Evolutionary conservation across 2,797 vertebrate species (phyloP).

Genomic region (Pantherophis alleghaniensis): DNA sequence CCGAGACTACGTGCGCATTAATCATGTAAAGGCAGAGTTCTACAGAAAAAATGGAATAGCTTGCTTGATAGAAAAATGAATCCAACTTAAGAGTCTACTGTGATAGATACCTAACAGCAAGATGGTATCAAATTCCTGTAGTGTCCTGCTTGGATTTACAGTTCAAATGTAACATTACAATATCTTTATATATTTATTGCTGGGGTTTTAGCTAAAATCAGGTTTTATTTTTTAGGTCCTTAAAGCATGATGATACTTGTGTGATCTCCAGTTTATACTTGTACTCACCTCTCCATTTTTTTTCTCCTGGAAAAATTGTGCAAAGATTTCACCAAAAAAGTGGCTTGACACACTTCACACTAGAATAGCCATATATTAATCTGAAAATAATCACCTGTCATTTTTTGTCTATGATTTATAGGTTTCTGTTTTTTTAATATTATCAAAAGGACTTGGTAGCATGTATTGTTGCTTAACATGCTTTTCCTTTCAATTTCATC

Average conservation of each 20-base stretch:
- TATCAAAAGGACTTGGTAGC: background rate
- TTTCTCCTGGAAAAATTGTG: background rate
- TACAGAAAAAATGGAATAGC: conserved; percentile 78
- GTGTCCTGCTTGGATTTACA: background rate
- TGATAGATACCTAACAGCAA: background rate
- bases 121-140: background rate
- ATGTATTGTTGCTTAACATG: background rate
- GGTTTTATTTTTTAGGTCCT: background rate
- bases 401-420: background rate
- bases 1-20: conserved; percentile 61
- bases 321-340: background rate
- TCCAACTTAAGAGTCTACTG: conserved; percentile 63
- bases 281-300: background rate
- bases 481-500: background rate
- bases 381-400: too few species aligned
- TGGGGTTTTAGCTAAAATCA: background rate
- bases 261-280: background rate
- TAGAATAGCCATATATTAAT: background rate
- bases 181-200: background rate
- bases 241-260: background rate
- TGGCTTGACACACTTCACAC: background rate
- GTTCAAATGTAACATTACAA: background rate
- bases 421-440: background rate
- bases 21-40: conserved; percentile 72
- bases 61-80: conserved; percentile 68